Conservation (phyloP, 2,113 vertebrate genomes). For the Upupa epops region DNA sequence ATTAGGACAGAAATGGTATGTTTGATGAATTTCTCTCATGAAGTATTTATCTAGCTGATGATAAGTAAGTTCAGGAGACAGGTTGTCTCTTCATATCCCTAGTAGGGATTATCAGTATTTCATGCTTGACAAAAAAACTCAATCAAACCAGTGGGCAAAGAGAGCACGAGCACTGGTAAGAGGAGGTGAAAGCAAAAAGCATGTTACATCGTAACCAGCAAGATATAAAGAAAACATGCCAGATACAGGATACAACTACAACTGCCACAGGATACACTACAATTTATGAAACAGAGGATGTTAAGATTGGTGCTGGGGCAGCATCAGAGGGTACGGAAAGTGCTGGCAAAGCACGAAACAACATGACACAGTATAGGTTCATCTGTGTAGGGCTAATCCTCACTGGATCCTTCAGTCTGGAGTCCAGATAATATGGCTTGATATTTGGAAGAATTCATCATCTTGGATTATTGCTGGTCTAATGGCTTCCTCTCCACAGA, state of each 20-base stretch:
- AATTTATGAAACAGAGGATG: background rate
- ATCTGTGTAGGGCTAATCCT: background rate
- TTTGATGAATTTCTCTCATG: background rate
- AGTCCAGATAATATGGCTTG: background rate
- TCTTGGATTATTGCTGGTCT: background rate
- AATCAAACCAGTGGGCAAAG: background rate
- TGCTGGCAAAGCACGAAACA: background rate
- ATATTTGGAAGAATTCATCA: background rate
- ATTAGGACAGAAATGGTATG: background rate
- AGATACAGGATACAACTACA: background rate
- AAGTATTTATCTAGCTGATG: background rate
- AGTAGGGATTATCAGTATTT: background rate
- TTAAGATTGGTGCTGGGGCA: fast-evolving
- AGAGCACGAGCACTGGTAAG: background rate
- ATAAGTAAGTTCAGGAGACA: background rate
- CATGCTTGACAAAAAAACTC: background rate
- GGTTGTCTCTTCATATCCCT: background rate
- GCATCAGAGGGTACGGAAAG: background rate
- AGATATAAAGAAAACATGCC: background rate
- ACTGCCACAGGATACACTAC: too few relatives aligned
- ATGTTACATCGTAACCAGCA: background rate
- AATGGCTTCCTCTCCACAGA: background rate
- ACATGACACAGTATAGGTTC: fast-evolving
- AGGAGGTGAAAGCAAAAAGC: background rate
- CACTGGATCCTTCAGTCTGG: background rate